Conservation (phyloP, 2,797 vertebrate species). For the Sarcophilus harrisii region DNA sequence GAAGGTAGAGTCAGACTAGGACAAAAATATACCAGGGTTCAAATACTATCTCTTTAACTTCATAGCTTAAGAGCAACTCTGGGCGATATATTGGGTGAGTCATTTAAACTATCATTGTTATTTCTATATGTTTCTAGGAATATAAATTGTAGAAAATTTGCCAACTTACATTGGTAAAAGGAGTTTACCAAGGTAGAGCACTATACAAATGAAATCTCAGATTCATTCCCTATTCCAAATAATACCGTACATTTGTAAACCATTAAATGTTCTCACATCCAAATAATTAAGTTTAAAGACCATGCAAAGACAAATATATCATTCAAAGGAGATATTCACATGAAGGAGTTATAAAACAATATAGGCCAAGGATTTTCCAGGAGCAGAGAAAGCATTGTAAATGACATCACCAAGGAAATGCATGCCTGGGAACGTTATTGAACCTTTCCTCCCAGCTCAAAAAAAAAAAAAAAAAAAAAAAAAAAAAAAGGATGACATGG, state of each 20-base stretch:
- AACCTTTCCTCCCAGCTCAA: too few species aligned
- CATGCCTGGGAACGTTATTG: neutral
- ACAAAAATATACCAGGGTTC: neutral
- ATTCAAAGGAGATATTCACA: neutral
- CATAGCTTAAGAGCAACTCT: neutral
- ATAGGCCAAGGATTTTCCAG: neutral
- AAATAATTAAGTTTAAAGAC: neutral
- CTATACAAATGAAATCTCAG: neutral
- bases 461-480: too few species aligned
- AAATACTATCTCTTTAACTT: neutral
- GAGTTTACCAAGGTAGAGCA: neutral
- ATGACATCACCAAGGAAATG: neutral
- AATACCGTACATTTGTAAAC: neutral
- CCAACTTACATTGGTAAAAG: neutral
- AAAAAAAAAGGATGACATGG: neutral
- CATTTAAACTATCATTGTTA: neutral
- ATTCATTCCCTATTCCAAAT: neutral
- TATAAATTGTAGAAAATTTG: neutral
- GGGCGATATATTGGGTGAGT: neutral
- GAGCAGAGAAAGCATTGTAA: neutral
- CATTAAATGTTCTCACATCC: neutral
- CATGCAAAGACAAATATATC: neutral
- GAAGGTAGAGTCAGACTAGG: neutral
- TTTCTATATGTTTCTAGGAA: neutral
- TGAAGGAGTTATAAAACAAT: neutral